Percentiles rank a stretch among this genome's conserved stretches.
Evolutionary conservation across 2,113 vertebrate genomes (phyloP).

Genomic region (Apistogramma diplotaenia): DNA sequence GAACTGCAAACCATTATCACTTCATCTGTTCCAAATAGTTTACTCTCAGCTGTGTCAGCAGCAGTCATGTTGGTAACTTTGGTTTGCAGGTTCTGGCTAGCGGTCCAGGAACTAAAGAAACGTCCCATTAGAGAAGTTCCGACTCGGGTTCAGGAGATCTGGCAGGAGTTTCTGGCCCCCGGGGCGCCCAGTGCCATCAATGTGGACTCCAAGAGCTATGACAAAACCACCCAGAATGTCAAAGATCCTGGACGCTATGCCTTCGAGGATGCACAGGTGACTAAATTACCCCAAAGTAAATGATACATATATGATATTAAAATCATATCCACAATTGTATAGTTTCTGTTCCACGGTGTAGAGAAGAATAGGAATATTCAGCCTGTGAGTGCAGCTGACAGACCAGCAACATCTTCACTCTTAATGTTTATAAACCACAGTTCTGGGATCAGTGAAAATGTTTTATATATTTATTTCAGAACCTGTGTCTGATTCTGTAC

Average conservation of each 20-base stretch:
- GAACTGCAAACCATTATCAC: background rate
- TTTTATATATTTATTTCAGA: no score
- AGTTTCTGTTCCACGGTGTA: background rate
- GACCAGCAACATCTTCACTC: background rate
- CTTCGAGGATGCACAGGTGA: constrained; percentile 95
- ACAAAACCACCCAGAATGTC: constrained; percentile 95
- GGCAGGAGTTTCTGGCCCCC: constrained; percentile 94
- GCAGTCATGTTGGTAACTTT: background rate
- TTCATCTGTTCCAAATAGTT: background rate
- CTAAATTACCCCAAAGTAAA: background rate
- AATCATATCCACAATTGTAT: background rate
- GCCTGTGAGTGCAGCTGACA: background rate
- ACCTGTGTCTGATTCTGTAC: background rate
- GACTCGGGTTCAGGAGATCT: constrained; percentile 92
- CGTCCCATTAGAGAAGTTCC: constrained; percentile 93
- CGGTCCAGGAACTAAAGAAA: constrained; percentile 94
- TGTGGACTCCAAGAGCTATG: constrained; percentile 96
- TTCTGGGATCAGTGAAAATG: background rate
- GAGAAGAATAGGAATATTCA: background rate
- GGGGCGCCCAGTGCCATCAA: constrained; percentile 97
- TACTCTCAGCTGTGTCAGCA: background rate
- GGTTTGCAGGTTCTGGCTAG: constrained; percentile 89
- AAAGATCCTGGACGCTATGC: constrained; percentile 94
- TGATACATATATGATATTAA: background rate
- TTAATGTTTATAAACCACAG: background rate